Evolutionary conservation across 2,797 vertebrate species (phyloP), one percentile per base, ranked within the genome.

Genomic region (Rhabdomys pumilio): DNA sequence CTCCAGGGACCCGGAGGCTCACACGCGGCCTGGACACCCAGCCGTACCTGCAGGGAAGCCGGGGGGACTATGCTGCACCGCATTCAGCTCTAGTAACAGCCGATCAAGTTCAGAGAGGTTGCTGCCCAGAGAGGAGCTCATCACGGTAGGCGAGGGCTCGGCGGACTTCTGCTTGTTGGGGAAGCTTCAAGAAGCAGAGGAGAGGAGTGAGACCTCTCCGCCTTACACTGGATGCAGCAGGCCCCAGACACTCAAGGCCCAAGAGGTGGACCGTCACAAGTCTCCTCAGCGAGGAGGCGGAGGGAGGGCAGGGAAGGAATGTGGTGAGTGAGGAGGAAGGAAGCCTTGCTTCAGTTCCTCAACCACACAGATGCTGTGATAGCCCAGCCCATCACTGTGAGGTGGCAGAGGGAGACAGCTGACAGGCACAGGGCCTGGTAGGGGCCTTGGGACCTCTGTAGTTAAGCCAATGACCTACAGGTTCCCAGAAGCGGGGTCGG

Each of bases 81-180:
- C 99, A 0, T 99, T 99, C 81, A 99, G 99, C 95, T 99, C 99
- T 98, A 99, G 98, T 88, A 99, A 99, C 90, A 99, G 99, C 55
- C 99, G 99, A 98, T 99, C 99, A 41, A 99, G 99, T 98, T 99
- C 99, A 0, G 99, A 99, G 44, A 99, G 99, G 98, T 99, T 99
- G 97, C 99, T 99, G 96, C 99, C 99, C 98, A 99, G 97, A 13
- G 99, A 99, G 50, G 99, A 98, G 94, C 99, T 99, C 99, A 99
- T 99, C 97, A 99, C 98, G 6, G 99, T 98, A 2, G 99, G 98
- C 13, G 99, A 99, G 0, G 99, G 98, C 90, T 99, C 99, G 0
- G 99, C 97, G 34, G 99, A 99, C 98, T 99, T 99, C 98, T 99
- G 99, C 98, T 99, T 99, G 98, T 99, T 99, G 24, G 99, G 99